phyloP scores from a whole-genome alignment of 2,888 invertebrate species.

The Agriotes lineatus region DNA sequence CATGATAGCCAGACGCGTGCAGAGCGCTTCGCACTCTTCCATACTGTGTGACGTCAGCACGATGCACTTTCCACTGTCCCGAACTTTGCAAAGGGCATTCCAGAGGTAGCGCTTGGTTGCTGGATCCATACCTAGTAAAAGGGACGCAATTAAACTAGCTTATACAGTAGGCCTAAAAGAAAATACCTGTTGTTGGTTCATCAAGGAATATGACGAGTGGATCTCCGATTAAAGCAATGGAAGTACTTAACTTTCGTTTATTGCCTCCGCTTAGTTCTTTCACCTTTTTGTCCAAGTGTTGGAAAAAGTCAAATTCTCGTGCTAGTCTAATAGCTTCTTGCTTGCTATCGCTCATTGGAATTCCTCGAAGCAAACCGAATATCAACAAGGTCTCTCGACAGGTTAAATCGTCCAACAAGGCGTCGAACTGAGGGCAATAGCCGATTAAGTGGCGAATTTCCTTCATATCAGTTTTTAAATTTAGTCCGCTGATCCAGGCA shows the following conservation, averaged over 20 bases:
- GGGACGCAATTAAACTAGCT: neutral
- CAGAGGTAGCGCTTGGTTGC: slow-evolving; percentile 85
- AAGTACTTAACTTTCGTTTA: slow-evolving; percentile 70
- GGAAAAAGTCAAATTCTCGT: slow-evolving; percentile 63
- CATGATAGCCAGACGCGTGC: slow-evolving; percentile 86
- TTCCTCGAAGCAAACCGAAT: slow-evolving; percentile 68
- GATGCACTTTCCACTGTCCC: slow-evolving; percentile 80
- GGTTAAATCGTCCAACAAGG: slow-evolving; percentile 69
- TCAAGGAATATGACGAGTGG: slow-evolving; percentile 69
- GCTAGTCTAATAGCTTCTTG: slow-evolving; percentile 61
- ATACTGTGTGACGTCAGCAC: slow-evolving; percentile 89
- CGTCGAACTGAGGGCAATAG: slow-evolving; percentile 73
- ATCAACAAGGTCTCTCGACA: slow-evolving; percentile 69
- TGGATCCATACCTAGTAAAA: slow-evolving; percentile 81
- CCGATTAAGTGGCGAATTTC: slow-evolving; percentile 72
- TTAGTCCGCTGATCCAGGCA: slow-evolving; percentile 71
- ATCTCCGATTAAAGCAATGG: slow-evolving; percentile 70
- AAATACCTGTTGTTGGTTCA: slow-evolving; percentile 69
- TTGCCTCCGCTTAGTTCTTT: slow-evolving; percentile 69
- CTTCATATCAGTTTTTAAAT: slow-evolving; percentile 68
- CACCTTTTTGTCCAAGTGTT: slow-evolving; percentile 66
- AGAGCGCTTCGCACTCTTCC: slow-evolving; percentile 90
- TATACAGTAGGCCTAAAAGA: neutral
- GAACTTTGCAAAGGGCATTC: slow-evolving; percentile 78
- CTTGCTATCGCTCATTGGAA: slow-evolving; percentile 58